Conservation (phyloP, 2,113 vertebrate genomes). For the Pseudorectes ferrugineus region DNA sequence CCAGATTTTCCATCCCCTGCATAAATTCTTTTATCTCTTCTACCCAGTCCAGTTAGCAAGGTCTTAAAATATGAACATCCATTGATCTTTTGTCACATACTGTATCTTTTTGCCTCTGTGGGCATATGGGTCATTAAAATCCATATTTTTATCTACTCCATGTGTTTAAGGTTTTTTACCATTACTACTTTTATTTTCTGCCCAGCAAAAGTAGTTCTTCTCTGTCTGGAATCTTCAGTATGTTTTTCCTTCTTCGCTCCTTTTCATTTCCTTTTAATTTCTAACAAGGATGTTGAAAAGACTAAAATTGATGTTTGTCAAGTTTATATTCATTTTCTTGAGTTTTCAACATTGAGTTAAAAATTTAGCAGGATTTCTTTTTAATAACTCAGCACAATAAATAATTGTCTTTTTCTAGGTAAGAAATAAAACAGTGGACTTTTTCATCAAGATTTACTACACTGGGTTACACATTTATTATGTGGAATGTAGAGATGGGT, state of each 20-base stretch:
- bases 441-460: background rate
- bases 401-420: background rate
- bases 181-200: background rate
- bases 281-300: background rate
- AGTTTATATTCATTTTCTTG: background rate
- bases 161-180: background rate
- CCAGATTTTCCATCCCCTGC: slow-evolving; percentile 30
- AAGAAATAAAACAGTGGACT: background rate
- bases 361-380: background rate
- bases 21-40: slow-evolving; percentile 52
- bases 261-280: background rate
- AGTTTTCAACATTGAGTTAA: background rate
- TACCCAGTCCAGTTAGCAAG: background rate
- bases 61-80: slow-evolving; percentile 35
- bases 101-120: background rate
- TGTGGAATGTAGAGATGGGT: background rate
- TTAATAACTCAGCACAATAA: background rate
- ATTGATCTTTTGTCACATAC: slow-evolving; percentile 50
- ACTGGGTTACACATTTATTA: background rate
- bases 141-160: background rate
- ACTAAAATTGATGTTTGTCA: background rate
- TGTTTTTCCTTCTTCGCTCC: background rate
- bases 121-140: slow-evolving; percentile 1
- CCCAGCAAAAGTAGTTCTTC: background rate
- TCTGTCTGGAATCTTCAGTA: background rate